Conservation (phyloP, 2,888 invertebrate genomes). For the Diaprepes abbreviatus region DNA sequence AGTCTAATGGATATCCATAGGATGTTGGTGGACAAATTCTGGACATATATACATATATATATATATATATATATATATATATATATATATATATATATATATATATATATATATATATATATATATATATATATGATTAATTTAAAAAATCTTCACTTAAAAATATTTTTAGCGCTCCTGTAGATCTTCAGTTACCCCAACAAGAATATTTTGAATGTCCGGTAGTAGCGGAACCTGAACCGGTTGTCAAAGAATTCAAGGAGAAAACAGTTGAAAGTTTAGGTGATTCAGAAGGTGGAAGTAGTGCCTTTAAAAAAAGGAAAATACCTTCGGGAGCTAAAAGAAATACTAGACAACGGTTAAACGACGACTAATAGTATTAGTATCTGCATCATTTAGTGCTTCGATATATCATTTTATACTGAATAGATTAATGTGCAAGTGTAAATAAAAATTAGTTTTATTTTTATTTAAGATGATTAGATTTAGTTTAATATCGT, state of each 20-base stretch:
- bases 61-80: no score
- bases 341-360: conserved; percentile 76
- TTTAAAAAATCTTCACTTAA: no score
- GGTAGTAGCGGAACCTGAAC: conserved; percentile 67
- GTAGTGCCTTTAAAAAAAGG: conserved; percentile 76
- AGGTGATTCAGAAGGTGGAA: conserved; percentile 68
- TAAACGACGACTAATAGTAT: conserved; percentile 72
- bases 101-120: no score
- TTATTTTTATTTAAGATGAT: not conserved
- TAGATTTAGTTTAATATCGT: no score
- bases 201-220: conserved; percentile 55
- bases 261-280: conserved; percentile 74
- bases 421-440: not conserved
- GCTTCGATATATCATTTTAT: not conserved
- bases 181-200: conserved; percentile 81
- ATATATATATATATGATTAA: no score
- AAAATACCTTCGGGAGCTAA: conserved; percentile 73
- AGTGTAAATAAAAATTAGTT: not conserved
- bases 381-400: not conserved
- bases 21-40: no score
- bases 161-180: conserved; percentile 57
- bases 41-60: no score
- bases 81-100: no score
- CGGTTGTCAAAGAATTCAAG: conserved; percentile 71
- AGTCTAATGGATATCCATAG: no score